Evolutionary conservation across 2,113 vertebrate species (phyloP), one percentile per base, ranked within the genome.

Genomic region (Sclerurus mexicanus): DNA sequence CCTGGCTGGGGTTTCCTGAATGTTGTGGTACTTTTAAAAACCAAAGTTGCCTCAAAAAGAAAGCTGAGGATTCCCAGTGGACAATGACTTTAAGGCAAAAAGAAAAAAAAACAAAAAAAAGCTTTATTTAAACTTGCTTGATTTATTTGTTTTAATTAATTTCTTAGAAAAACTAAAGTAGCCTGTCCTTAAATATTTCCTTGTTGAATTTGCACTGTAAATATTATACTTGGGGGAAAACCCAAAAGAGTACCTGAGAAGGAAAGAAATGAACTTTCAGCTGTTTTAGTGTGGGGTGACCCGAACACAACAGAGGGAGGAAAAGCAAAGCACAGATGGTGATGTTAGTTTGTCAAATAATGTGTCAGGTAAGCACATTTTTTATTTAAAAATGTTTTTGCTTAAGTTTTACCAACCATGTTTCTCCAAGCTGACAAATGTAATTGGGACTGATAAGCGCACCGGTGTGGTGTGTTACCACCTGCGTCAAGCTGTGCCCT

Each of bases 101-200:
- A 25, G 37, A 37, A 39, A n/a, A 42, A 53, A 53, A 28, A 28
- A 53, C 8, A 28, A 46, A 44, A 42, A 44, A 47, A 72, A 73
- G 30, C 21, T 77, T 88, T 59, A 53, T 86, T 88, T 42, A 56
- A 73, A 22, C 3, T 7, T 1, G 10, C 14, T 60, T 28, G 1
- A 42, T 84, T 89, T 59, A 60, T 86, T 89, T 95, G 28, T 73
- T 88, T 52, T 40, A 67, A 74, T 66, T 76, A 44, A 30, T 91
- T 59, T 84, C 78, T 40, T 81, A 64, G 56, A 8, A 71, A 80
- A 87, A 83, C 55, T 12, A 60, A 85, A 88, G 23, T 33, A 64
- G 72, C 31, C 25, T 82, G 42, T 13, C 59, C 31, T 75, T 72
- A 88, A 59, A 68, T 77, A 55, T 39, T 49, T 95, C 33, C 39